Conservation (phyloP, 2,797 vertebrate species). For the Bothrops alternatus region DNA sequence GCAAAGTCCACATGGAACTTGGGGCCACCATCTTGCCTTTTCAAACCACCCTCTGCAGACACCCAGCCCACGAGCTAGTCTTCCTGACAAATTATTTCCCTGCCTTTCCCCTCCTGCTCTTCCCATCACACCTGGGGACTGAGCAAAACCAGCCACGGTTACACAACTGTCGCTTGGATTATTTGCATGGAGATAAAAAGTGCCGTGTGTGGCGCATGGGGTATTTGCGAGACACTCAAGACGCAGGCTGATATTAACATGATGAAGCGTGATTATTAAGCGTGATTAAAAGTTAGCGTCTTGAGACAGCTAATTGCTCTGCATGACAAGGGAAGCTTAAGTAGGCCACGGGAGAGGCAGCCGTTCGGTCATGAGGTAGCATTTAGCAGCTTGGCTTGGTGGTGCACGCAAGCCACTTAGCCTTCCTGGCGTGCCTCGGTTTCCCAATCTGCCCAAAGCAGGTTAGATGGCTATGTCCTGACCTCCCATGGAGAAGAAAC, state of each 20-base stretch:
- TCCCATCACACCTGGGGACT: neutral
- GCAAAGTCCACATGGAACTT: neutral
- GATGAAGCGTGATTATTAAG: neutral
- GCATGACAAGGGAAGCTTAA: neutral
- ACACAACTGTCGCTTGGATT: neutral
- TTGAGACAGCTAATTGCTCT: fast-evolving
- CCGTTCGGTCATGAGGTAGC: neutral
- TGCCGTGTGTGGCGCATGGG: neutral
- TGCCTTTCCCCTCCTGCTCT: neutral
- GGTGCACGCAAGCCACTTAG: neutral
- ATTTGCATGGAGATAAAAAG: neutral
- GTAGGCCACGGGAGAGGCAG: neutral
- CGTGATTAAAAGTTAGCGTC: neutral
- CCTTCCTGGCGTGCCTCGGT: neutral
- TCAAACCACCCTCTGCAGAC: neutral
- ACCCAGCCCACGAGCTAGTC: neutral
- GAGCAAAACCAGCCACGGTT: neutral
- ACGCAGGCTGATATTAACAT: neutral
- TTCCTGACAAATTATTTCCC: neutral
- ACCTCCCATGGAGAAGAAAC: neutral
- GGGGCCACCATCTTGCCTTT: neutral
- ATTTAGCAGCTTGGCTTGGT: neutral
- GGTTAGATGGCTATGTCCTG: neutral
- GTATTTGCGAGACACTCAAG: neutral
- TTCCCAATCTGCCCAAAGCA: neutral